phyloP scores from a whole-genome alignment of 2,113 vertebrate genomes.

The Trachemys scripta region DNA sequence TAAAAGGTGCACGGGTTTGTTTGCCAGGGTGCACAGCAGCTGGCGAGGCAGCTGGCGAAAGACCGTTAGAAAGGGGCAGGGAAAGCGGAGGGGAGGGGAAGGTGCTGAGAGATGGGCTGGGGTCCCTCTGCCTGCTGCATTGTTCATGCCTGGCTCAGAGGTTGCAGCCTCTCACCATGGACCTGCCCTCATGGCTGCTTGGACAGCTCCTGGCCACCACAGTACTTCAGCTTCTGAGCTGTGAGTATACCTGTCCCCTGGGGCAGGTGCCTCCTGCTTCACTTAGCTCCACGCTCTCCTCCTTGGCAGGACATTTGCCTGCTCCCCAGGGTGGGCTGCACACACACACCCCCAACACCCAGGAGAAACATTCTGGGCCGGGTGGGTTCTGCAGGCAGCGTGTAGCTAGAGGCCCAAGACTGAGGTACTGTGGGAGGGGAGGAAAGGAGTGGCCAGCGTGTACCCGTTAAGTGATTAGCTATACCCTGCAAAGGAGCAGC shows the following conservation, averaged over 20 bases:
- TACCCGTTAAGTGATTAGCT: background rate
- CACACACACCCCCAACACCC: too few relatives aligned
- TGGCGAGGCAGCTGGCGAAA: background rate
- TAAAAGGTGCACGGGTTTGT: background rate
- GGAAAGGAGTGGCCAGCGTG: background rate
- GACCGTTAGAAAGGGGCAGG: background rate
- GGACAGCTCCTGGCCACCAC: slow-evolving; percentile 7
- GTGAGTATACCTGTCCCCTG: slow-evolving; percentile 51
- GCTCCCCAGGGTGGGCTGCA: background rate
- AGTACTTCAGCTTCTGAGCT: slow-evolving; percentile 1
- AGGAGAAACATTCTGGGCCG: too few relatives aligned
- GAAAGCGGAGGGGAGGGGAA: background rate
- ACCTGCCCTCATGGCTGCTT: background rate
- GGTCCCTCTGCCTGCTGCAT: background rate
- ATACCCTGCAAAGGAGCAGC: background rate
- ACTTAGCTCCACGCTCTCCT: too few relatives aligned
- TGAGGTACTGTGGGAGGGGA: too few relatives aligned
- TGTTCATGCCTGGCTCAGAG: background rate
- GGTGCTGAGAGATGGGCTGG: background rate
- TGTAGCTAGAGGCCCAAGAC: background rate
- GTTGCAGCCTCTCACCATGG: background rate
- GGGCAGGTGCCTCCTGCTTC: background rate
- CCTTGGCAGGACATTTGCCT: background rate
- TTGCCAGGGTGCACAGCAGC: background rate
- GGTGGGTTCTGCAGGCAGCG: background rate